Evolutionary conservation across 2,797 vertebrate species (phyloP).

Genomic region (Sciaenops ocellatus): DNA sequence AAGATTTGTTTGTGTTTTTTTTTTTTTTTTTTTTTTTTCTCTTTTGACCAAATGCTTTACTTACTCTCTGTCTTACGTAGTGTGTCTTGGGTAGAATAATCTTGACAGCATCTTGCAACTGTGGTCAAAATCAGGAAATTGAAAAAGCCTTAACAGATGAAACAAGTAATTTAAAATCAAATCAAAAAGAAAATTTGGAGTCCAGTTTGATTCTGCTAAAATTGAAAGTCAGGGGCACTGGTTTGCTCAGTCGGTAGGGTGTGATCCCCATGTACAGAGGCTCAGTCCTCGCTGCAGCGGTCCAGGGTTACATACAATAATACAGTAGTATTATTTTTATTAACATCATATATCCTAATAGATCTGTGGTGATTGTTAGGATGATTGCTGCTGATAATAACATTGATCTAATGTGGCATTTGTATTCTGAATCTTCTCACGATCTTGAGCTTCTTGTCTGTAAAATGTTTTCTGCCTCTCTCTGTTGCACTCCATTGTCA

Average conservation of each 20-base stretch:
- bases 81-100: not conserved
- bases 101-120: not conserved
- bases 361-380: conserved; percentile 24
- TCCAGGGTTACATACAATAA: too few species aligned
- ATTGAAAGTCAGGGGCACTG: not conserved
- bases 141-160: not conserved
- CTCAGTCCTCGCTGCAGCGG: too few species aligned
- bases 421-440: conserved; percentile 15
- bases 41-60: not conserved
- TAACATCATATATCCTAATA: conserved; percentile 20
- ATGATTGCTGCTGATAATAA: not conserved
- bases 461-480: conserved; percentile 41
- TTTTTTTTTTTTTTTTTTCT: too few species aligned
- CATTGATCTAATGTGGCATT: conserved; percentile 12
- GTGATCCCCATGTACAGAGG: too few species aligned
- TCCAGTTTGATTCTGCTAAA: not conserved
- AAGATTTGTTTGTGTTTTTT: not conserved
- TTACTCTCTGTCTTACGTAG: not conserved
- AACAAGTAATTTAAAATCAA: not conserved
- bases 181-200: not conserved
- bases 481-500: conserved; percentile 61
- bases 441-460: conserved; percentile 26
- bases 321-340: too few species aligned
- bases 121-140: not conserved
- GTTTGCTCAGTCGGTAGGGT: too few species aligned